These are phyloP conservation scores for Anser cygnoides DNA, from an alignment of 2,113 vertebrate genomes.

Conservation along the genomic window DNA sequence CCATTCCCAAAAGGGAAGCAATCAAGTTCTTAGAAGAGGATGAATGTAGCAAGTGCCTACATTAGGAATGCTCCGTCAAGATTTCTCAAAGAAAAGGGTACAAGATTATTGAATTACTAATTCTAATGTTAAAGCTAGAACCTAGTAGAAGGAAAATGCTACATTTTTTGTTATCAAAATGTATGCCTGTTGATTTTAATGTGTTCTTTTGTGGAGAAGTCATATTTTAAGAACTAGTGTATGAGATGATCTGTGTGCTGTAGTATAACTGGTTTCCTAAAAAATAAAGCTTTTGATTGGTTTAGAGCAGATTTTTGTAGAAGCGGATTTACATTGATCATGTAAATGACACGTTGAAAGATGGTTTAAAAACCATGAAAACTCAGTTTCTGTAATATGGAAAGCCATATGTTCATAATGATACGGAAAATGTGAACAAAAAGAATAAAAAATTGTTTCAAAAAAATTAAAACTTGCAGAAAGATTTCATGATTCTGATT, in stretches of 20 bases:
- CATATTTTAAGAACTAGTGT: not conserved
- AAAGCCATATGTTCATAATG: not conserved
- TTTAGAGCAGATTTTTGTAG: not conserved
- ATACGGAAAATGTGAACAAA: not conserved
- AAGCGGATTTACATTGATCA: accelerated
- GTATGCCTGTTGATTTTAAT: not conserved
- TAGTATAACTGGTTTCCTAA: not conserved
- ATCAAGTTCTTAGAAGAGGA: not conserved
- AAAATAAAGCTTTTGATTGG: not conserved
- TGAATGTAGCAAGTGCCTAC: not conserved
- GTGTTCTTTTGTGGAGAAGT: not conserved
- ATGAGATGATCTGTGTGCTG: not conserved
- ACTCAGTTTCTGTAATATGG: not conserved
- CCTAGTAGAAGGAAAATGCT: not conserved
- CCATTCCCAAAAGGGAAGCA: not conserved
- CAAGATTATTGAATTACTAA: not conserved
- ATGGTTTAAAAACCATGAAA: not conserved
- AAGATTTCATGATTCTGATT: not conserved
- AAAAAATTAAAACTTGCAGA: not conserved
- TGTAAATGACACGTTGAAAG: not conserved
- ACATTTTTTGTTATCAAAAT: not conserved
- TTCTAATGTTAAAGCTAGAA: not conserved
- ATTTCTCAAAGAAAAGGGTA: not conserved
- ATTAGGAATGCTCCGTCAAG: not conserved
- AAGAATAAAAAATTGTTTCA: not conserved